Conservation (phyloP, 1,140 invertebrate genomes). For the Oreohelix idahoensis region DNA sequence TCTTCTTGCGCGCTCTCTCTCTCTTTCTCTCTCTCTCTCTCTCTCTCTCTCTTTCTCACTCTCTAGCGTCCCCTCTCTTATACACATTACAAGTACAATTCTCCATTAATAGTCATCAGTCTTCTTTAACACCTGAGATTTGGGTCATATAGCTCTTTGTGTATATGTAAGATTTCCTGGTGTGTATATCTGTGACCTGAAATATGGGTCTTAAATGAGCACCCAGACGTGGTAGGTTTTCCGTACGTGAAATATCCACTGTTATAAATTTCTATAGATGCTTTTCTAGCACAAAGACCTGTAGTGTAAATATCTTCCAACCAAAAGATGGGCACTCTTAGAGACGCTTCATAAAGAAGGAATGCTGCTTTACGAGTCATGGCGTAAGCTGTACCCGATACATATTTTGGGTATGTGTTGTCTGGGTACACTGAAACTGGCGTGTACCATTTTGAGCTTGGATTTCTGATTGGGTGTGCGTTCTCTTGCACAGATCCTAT, state of each 20-base stretch:
- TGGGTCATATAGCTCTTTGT: conserved; percentile 43
- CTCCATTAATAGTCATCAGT: no score
- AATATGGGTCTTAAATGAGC: conserved; percentile 47
- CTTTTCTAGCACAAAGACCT: conserved; percentile 58
- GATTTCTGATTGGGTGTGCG: conserved; percentile 57
- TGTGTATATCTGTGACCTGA: conserved; percentile 51
- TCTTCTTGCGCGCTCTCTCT: no score
- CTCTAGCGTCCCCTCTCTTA: no score
- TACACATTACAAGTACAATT: no score
- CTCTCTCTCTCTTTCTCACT: no score
- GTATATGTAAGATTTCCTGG: conserved; percentile 50
- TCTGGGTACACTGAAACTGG: conserved; percentile 63
- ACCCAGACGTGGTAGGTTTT: conserved; percentile 42
- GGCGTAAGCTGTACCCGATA: conserved; percentile 71
- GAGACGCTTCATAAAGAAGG: conserved; percentile 60
- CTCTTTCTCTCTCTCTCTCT: no score
- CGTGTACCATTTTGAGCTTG: conserved; percentile 73
- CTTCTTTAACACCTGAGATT: background rate
- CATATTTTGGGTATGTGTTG: conserved; percentile 66
- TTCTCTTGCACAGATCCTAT: conserved; percentile 49
- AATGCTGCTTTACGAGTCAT: conserved; percentile 59
- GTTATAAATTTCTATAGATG: conserved; percentile 42
- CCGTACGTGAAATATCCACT: conserved; percentile 44
- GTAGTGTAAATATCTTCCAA: conserved; percentile 74
- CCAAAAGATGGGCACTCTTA: conserved; percentile 59